Base-by-base conservation (phyloP, 2,797 vertebrate species). In the Phataginus tetradactyla region DNA sequence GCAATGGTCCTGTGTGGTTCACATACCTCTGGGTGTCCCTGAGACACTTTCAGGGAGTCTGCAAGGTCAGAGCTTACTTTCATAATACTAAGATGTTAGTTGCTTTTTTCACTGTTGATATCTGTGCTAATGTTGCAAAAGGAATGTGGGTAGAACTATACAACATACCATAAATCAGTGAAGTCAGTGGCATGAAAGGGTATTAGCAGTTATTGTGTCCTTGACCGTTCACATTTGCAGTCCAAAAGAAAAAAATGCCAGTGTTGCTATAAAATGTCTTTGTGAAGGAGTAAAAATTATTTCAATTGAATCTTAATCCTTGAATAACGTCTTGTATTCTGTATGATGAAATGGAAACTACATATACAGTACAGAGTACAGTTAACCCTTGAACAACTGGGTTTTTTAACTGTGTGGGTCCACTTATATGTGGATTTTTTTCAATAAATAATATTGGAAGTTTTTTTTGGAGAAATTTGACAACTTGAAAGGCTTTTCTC, bases 281-380 rank as follows among this genome's bases (percentile, higher is more conserved):
- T 92, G 34, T 78, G 51, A 94, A 95, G 32, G 51, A 61, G 21
- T 69, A 87, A 64, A 94, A 91, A 51, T 64, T 59, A 69, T 20
- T 93, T 55, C 91, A 69, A 71, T 64, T 63, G 94, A 95, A 55
- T 90, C 13, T 90, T 91, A 27, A 91, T 91, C 49, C 27, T 93
- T 72, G 21, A 87, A 39, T 32, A 55, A 45, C 59, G 10, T 94
- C 55, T 88, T 93, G 0, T 59, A 49, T 69, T 93, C 51, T 85
- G 0, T 92, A 10, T 91, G 27, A 68, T 89, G 39, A 72, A 90
- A 72, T 92, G 61, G 66, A 74, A 88, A 87, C 78, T 77, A 42
- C 17, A 63, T 25, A 53, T 53, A 87, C 86, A 95, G 32, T 68
- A 45, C 45, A 45, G 45, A 45, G 45, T 45, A 45, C 10, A 45